Evolutionary conservation across 2,888 invertebrate genomes (phyloP).

Genomic region (Oasisia sp.): DNA sequence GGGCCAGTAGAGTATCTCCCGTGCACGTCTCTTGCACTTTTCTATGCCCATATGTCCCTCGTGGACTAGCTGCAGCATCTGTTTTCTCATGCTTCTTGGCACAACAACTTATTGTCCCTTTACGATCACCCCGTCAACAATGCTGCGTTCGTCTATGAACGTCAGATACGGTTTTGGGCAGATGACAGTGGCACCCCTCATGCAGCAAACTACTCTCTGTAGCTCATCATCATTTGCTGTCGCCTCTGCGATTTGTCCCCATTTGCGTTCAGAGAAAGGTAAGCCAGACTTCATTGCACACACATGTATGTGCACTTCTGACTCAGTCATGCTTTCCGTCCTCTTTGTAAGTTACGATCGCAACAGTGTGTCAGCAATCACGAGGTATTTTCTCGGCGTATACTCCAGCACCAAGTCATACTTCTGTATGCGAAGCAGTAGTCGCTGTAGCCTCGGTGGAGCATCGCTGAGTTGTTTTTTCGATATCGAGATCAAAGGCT

Average conservation of each 20-base stretch:
- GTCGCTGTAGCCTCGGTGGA: background rate
- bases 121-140: slow-evolving; percentile 13
- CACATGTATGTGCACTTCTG: slow-evolving; percentile 13
- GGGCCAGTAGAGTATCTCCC: slow-evolving; percentile 29
- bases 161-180: background rate
- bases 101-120: slow-evolving; percentile 1
- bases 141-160: slow-evolving; percentile 9
- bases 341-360: background rate
- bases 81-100: background rate
- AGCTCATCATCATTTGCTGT: slow-evolving; percentile 25
- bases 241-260: slow-evolving; percentile 27
- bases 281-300: background rate
- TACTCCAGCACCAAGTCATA: background rate
- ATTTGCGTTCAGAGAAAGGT: slow-evolving; percentile 18
- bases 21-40: slow-evolving; percentile 22
- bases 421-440: slow-evolving; percentile 14
- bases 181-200: background rate
- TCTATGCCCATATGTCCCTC: slow-evolving; percentile 26
- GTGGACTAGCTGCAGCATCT: slow-evolving; percentile 18
- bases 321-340: background rate
- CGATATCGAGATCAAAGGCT: too few species aligned
- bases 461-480: background rate
- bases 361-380: slow-evolving; percentile 19
- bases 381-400: slow-evolving; percentile 18
- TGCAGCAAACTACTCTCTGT: background rate